These are phyloP conservation scores for Urophycis tenuis DNA, from an alignment of 2,797 vertebrate genomes.

Conservation along the genomic window DNA sequence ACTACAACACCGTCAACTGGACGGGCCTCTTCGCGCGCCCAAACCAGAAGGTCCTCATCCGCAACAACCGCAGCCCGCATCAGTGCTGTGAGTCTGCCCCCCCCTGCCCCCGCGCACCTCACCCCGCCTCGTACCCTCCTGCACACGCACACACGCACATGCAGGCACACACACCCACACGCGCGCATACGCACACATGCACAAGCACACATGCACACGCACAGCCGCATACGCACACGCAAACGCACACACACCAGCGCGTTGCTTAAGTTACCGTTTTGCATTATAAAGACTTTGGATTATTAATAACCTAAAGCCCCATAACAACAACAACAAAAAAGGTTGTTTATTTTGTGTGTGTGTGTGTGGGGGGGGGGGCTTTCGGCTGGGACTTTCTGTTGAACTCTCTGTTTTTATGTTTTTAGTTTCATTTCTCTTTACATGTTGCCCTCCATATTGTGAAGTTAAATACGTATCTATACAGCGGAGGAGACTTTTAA, in stretches of 20 bases:
- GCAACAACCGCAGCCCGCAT: constrained; percentile 82
- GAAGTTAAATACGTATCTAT: background rate
- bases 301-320: background rate
- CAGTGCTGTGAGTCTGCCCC: constrained; percentile 84
- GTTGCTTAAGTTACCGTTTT: background rate
- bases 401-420: background rate
- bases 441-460: background rate
- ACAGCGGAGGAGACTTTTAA: background rate
- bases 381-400: background rate
- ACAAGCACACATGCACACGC: background rate
- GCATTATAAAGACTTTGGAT: background rate
- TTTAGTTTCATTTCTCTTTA: background rate
- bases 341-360: background rate
- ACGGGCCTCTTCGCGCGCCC: constrained; percentile 80
- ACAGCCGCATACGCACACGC: too few species aligned
- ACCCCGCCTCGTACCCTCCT: background rate
- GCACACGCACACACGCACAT: background rate
- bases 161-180: background rate
- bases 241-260: too few species aligned
- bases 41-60: constrained; percentile 86
- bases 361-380: too few species aligned
- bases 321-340: background rate
- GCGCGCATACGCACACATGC: background rate
- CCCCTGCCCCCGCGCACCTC: background rate
- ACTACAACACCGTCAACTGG: constrained; percentile 96